Conservation (phyloP, 1,140 invertebrate genomes). For the Rhynchophorus ferrugineus region DNA sequence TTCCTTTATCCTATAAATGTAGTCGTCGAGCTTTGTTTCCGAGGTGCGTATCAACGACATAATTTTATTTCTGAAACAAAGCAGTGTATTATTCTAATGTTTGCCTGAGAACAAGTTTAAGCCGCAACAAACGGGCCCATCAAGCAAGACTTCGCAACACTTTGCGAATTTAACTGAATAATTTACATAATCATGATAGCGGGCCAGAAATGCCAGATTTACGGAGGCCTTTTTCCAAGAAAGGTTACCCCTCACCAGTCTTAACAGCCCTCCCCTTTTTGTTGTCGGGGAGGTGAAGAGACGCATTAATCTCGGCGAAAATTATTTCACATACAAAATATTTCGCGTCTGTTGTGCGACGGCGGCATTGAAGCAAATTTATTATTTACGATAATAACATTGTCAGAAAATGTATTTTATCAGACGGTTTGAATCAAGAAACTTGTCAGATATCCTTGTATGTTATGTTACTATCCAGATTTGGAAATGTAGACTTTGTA, state of each 20-base stretch:
- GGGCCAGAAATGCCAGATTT: constrained; percentile 9
- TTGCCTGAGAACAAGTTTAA: constrained; percentile 16
- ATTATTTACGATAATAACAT: too few species aligned
- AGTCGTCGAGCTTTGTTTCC: not conserved
- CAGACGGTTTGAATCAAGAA: too few species aligned
- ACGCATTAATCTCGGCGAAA: too few species aligned
- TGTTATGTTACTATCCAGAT: too few species aligned
- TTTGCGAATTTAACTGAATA: constrained; percentile 20
- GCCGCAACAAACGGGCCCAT: constrained; percentile 16
- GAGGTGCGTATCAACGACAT: constrained; percentile 4
- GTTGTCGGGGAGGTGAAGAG: not conserved
- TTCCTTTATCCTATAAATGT: not conserved
- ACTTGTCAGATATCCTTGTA: too few species aligned
- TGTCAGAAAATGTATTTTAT: too few species aligned
- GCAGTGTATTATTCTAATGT: constrained; percentile 19
- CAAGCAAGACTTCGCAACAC: constrained; percentile 16
- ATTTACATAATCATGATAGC: constrained; percentile 19
- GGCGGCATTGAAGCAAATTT: too few species aligned
- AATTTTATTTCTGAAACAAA: constrained; percentile 16
- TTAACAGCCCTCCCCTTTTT: not conserved
- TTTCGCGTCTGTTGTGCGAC: too few species aligned
- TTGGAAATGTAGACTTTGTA: too few species aligned
- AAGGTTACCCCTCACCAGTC: not conserved
- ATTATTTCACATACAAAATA: too few species aligned
- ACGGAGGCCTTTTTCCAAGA: constrained; percentile 7